Evolutionary conservation across 2,113 vertebrate genomes (phyloP).

Genomic region (Columbina picui): DNA sequence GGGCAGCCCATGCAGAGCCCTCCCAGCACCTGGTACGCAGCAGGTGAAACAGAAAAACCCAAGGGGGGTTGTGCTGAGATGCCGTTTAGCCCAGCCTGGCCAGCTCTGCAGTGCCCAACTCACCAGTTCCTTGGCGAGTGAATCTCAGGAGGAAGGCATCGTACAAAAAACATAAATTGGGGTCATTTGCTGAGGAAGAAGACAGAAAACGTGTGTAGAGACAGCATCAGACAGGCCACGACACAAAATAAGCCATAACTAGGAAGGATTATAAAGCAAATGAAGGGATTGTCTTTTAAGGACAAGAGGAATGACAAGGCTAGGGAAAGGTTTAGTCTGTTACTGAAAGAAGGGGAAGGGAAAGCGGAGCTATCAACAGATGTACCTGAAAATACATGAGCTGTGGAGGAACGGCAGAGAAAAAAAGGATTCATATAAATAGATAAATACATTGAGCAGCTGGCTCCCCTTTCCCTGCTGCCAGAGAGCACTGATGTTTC

Average conservation of each 20-base stretch:
- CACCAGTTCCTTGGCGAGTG: neutral
- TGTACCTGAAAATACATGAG: neutral
- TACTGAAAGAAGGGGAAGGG: neutral
- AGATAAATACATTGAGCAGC: neutral
- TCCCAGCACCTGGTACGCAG: neutral
- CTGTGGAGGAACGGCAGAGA: neutral
- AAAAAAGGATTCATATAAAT: neutral
- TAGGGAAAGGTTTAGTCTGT: neutral
- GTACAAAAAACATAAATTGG: neutral
- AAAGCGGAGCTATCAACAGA: neutral
- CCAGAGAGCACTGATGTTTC: constrained; percentile 9
- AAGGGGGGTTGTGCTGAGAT: neutral
- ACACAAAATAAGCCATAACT: neutral
- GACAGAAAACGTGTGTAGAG: neutral
- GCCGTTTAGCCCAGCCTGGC: neutral
- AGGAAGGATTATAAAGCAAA: neutral
- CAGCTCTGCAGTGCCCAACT: neutral
- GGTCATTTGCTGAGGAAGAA: neutral
- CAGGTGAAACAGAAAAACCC: neutral
- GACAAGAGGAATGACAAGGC: neutral
- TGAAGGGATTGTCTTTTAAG: neutral
- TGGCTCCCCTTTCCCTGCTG: constrained; percentile 17
- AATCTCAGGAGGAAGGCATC: neutral
- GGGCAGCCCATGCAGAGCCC: neutral
- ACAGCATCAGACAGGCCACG: neutral